Evolutionary conservation across 1,140 invertebrate genomes (phyloP), one percentile per base, ranked within the genome.

Genomic region (Drosophila rufa): DNA sequence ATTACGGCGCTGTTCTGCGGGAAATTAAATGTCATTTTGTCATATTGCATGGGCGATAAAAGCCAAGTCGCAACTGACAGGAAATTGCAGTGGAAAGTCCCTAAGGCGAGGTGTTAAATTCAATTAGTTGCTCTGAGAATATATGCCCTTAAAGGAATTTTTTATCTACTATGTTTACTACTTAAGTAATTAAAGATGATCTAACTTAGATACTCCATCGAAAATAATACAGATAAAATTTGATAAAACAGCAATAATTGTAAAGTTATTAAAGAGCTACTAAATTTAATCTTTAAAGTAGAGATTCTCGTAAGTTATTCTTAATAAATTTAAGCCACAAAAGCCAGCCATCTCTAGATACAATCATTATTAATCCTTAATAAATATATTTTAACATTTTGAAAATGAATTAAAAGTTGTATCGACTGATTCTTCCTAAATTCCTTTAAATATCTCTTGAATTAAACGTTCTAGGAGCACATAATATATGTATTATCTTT

Each of bases 11-110:
- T 45, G 50, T 61, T 67, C 53, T 36, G 40, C 45, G 30, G 76
- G 75, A 79, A 79, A 79, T 79, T 70, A 71, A 79, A 79, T 58
- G 75, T 73, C 75, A 79, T 55, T 79, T 71, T 79, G 66, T 73
- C 76, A 79, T 59, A 79, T 65, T 79, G 75, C 67, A 71, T 65
- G 78, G 15, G 46, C 43, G 38, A 42, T 48, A 71, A 48, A 43
- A 71, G 67, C 22, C 47, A 64, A 62, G 55, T 36, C 19, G 40
- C 22, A 17, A 57, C 19, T 66, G 40, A 46, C 64, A 53, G 64
- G 40, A 36, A 70, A 70, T 68, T 68, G 64, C 64, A 25, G 27
- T 40, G 22, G 25, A 53, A 51, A 56, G 64, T 68, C 48, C 57
- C 25, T 25, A 27, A 22, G 40, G 45, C 6, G 15, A 45, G 15